phyloP scores from a whole-genome alignment of 2,797 vertebrate genomes.

The Corythornis leucogaster region DNA sequence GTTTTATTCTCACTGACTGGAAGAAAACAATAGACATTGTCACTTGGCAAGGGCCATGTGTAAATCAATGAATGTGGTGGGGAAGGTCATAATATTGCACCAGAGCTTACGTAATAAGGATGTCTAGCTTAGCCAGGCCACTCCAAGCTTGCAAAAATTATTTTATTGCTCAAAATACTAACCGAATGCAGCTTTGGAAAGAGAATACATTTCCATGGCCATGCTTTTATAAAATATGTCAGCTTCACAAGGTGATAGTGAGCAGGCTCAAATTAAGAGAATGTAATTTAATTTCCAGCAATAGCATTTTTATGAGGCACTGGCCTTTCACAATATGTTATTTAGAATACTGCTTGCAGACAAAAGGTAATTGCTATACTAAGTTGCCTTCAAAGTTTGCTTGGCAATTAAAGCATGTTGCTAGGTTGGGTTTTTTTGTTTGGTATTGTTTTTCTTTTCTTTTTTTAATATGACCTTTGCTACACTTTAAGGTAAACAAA shows the following conservation, averaged over 20 bases:
- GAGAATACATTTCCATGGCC: background rate
- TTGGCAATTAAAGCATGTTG: background rate
- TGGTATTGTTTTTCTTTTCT: too few species aligned
- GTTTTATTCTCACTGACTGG: background rate
- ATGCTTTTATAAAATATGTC: background rate
- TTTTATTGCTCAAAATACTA: background rate
- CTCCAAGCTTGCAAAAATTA: background rate
- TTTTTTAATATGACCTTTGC: background rate
- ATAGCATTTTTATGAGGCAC: background rate
- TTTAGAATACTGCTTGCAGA: slow-evolving; percentile 10
- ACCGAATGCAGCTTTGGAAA: background rate
- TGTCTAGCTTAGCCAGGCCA: background rate
- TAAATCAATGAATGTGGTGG: background rate
- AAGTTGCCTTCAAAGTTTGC: slow-evolving; percentile 3
- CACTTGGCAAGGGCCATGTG: background rate
- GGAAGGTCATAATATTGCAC: background rate
- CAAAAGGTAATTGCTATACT: background rate
- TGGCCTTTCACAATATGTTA: background rate
- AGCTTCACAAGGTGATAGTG: background rate
- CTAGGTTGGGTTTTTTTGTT: background rate
- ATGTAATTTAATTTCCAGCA: slow-evolving; percentile 3
- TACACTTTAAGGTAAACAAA: background rate
- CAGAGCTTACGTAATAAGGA: background rate
- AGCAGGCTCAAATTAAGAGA: slow-evolving; percentile 10
- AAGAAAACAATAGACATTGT: background rate